A percentile compares a stretch with the other conserved stretches of the same genome.
These are phyloP conservation scores for Lophotis ruficrista DNA, from an alignment of 2,113 vertebrate species.

Conservation along the genomic window DNA sequence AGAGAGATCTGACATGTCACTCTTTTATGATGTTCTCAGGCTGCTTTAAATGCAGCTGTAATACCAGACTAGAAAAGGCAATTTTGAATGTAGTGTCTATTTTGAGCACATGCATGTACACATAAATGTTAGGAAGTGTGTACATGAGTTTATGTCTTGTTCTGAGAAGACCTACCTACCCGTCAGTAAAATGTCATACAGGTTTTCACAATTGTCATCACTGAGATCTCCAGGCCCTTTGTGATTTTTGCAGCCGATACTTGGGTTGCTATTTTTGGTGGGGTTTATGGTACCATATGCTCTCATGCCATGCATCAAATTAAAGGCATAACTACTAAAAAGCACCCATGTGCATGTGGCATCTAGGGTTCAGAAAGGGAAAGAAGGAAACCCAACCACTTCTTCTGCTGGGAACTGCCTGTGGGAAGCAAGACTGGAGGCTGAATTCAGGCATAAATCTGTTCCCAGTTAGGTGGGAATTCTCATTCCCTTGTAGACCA, in stretches of 20 bases:
- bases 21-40: neutral
- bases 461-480: neutral
- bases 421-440: neutral
- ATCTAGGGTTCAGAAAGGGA: neutral
- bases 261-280: neutral
- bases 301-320: neutral
- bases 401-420: neutral
- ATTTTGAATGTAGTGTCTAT: neutral
- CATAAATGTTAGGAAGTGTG: neutral
- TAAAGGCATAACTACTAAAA: neutral
- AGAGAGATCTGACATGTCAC: neutral
- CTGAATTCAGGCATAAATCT: slow-evolving; percentile 21
- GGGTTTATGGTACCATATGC: neutral
- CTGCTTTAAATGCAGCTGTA: neutral
- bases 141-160: neutral
- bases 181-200: neutral
- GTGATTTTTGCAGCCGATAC: neutral
- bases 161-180: neutral
- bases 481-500: neutral
- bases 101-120: neutral
- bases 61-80: neutral
- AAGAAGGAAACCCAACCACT: neutral
- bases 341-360: neutral
- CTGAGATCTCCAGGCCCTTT: neutral
- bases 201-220: neutral